Base-by-base conservation (phyloP, 2,888 invertebrate genomes). In the Drosophila kambysellisi region DNA sequence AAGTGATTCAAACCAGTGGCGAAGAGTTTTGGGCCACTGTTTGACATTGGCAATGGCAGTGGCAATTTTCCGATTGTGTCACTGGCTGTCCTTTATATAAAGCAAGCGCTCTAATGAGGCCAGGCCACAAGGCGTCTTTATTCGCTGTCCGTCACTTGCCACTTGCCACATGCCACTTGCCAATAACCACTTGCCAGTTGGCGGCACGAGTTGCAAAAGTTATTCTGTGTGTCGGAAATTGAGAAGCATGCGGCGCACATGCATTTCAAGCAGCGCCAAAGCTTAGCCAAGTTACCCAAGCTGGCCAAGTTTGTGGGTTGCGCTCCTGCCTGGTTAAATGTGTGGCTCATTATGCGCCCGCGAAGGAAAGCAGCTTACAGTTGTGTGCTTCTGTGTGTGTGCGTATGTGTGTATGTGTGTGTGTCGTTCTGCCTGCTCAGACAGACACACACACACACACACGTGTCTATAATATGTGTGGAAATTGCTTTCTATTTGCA, bases 401-500 rank as follows among this genome's bases (percentile, higher is more conserved):
- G 50, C 20, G 37, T 29, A 0, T 37, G 15, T 35, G 56, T 29
- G 20, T 51, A 25, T 30, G 29, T 43, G n/a, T 30, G 30, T 33
- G 53, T 48, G 20, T 32, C 35, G 37, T 30, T 58, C 53, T 46
- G 46, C 25, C 25, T 25, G 25, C 46, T 25, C 25, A 46, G 11
- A 20, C 0, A 37, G 17, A 3, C 15, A 37, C 17, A 3, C 30
- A n/a, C 17, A 50, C 30, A 50, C 37, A 32, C 39, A 51, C 57
- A 62, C 85, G 84, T 75, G 79, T 67, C 72, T 79, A 67, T 83
- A 82, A 81, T 81, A 78, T 67, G 73, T 73, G 83, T 79, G 66
- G 73, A 79, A 81, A 82, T 79, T 81, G 79, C 82, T 81, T 83
- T 78, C 70, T 75, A 81, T 83, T 78, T 82, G 82, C 82, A 83